phyloP scores from a whole-genome alignment of 2,113 vertebrate species.

The Sphyrna mokarran region DNA sequence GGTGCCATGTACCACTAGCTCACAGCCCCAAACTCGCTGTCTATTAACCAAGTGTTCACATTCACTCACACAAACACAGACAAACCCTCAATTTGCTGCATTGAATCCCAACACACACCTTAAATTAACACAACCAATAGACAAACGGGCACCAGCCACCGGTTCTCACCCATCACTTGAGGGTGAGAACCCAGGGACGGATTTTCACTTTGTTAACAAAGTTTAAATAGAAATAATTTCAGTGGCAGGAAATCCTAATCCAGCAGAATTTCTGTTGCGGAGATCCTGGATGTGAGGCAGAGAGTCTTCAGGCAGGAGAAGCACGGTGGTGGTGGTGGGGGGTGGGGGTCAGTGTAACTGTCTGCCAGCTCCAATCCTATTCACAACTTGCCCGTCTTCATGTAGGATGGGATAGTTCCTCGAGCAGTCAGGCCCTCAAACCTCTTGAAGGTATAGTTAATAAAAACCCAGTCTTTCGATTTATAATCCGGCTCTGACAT shows the following conservation, averaged over 20 bases:
- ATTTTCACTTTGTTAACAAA: slow-evolving; percentile 58
- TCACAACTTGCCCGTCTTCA: slow-evolving; percentile 88
- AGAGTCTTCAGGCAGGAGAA: neutral
- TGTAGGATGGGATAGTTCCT: slow-evolving; percentile 90
- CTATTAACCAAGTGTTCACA: no score
- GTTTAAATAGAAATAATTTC: slow-evolving; percentile 44
- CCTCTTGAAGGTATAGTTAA: slow-evolving; percentile 98
- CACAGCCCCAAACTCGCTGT: neutral
- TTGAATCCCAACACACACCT: neutral
- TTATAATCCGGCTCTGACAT: slow-evolving; percentile 91
- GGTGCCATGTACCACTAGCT: no score
- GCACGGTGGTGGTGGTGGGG: no score
- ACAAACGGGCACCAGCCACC: neutral
- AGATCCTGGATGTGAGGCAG: slow-evolving; percentile 51
- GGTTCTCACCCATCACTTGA: neutral
- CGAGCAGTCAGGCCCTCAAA: slow-evolving; percentile 94
- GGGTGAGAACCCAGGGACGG: neutral
- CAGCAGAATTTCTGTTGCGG: slow-evolving; percentile 56
- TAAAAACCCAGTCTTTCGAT: slow-evolving; percentile 98
- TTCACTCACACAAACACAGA: no score
- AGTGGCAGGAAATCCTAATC: slow-evolving; percentile 58
- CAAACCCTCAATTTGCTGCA: neutral
- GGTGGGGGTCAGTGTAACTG: slow-evolving; percentile 43
- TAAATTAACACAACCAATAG: neutral
- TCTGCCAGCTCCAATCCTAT: neutral